Percentiles rank a stretch among this genome's conserved stretches.
Evolutionary conservation across 1,140 invertebrate genomes (phyloP).

Genomic region (Aphis gossypii): DNA sequence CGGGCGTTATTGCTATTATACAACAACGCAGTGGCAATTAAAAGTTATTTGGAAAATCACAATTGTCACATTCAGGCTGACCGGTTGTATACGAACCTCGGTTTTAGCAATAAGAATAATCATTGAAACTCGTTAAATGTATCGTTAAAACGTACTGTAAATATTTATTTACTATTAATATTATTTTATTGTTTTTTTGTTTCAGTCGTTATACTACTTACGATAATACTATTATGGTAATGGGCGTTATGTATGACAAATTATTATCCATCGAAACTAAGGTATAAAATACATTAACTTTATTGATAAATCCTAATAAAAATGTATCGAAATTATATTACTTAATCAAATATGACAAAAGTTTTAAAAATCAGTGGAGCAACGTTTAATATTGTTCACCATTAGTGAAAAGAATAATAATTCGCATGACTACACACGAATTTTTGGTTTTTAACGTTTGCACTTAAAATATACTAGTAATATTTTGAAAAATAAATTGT

Average conservation of each 20-base stretch:
- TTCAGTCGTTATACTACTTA: neutral
- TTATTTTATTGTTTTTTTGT: neutral
- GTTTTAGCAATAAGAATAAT: neutral
- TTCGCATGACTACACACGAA: slow-evolving; percentile 8
- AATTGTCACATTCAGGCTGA: too few species aligned
- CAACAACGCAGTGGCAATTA: too few species aligned
- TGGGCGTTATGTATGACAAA: neutral
- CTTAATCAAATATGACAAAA: neutral
- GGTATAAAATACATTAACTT: neutral
- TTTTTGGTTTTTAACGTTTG: neutral
- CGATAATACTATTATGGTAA: too few species aligned
- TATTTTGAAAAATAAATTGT: slow-evolving; percentile 44
- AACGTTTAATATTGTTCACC: neutral
- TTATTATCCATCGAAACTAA: neutral
- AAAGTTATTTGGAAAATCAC: too few species aligned
- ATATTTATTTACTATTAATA: neutral
- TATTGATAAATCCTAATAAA: neutral
- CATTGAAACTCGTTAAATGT: neutral
- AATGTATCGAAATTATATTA: neutral
- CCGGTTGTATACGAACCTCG: too few species aligned
- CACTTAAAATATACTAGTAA: neutral
- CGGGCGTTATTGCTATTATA: too few species aligned
- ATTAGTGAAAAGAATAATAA: neutral
- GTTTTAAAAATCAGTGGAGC: neutral
- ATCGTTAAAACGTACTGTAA: neutral